A percentile compares a stretch with the other conserved stretches of the same genome.
phyloP scores from a whole-genome alignment of 2,113 vertebrate species.

The Panthera uncia region DNA sequence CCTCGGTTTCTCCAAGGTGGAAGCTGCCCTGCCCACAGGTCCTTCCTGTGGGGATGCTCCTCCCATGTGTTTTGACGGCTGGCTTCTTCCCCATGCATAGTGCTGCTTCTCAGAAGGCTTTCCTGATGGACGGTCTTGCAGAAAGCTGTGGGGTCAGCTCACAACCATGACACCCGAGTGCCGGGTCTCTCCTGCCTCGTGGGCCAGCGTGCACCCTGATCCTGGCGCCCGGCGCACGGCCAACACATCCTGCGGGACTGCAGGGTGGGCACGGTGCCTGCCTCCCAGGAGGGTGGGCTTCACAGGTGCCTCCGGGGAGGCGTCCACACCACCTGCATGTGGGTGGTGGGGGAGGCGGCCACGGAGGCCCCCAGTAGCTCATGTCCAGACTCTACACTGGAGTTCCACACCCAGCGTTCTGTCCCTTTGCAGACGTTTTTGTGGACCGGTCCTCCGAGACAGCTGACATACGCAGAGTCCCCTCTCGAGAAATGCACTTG shows the following conservation, averaged over 20 bases:
- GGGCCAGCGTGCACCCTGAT: not conserved
- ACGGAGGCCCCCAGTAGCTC: not conserved
- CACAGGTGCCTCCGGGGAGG: not conserved
- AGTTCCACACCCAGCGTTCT: not conserved
- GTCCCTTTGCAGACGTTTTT: not conserved
- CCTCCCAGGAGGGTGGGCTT: not conserved
- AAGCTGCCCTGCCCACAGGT: not conserved
- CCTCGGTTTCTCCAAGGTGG: not conserved
- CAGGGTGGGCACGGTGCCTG: not conserved
- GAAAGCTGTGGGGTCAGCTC: not conserved
- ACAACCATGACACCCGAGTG: not conserved
- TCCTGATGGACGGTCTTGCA: no score
- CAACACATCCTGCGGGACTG: not conserved
- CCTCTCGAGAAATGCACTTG: no score
- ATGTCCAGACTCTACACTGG: not conserved
- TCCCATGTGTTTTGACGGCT: accelerated
- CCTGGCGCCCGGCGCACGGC: not conserved
- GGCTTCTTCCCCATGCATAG: not conserved
- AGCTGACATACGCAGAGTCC: no score
- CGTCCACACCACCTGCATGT: not conserved
- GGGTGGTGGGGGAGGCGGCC: not conserved
- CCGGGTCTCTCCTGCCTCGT: not conserved
- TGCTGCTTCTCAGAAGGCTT: accelerated
- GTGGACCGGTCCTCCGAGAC: not conserved
- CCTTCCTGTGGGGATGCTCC: not conserved